phyloP scores from a whole-genome alignment of 1,140 invertebrate species.

The Parapsyche elsis region DNA sequence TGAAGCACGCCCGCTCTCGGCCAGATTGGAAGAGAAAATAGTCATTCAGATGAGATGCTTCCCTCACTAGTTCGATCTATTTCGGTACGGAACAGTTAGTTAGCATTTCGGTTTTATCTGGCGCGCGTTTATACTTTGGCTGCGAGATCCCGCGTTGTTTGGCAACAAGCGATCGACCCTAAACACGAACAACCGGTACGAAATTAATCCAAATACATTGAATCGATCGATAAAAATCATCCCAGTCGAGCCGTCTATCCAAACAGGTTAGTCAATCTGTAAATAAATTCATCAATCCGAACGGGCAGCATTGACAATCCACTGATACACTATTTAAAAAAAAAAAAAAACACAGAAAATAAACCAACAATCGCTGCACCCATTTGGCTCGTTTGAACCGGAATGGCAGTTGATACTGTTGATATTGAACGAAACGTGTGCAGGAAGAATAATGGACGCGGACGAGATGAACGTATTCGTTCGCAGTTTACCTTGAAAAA shows the following conservation, averaged over 20 bases:
- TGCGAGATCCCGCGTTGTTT: neutral
- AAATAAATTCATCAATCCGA: too few relatives aligned
- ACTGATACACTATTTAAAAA: neutral
- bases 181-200: neutral
- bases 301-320: too few relatives aligned
- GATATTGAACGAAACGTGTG: neutral
- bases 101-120: slow-evolving; percentile 8
- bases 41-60: neutral
- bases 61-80: neutral
- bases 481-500: slow-evolving; percentile 14
- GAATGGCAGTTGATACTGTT: too few relatives aligned
- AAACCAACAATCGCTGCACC: too few relatives aligned
- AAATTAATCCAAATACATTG: too few relatives aligned
- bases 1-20: too few relatives aligned
- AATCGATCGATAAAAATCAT: too few relatives aligned
- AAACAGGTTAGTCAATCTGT: too few relatives aligned
- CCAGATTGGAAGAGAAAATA: too few relatives aligned
- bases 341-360: neutral
- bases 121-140: neutral
- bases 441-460: slow-evolving; percentile 20
- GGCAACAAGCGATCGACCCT: neutral
- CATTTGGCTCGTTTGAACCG: too few relatives aligned
- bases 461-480: slow-evolving; percentile 4
- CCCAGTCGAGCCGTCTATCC: too few relatives aligned
- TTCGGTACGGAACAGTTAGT: neutral